Conservation (phyloP, 2,113 vertebrate genomes). For the Chaetops frenatus region DNA sequence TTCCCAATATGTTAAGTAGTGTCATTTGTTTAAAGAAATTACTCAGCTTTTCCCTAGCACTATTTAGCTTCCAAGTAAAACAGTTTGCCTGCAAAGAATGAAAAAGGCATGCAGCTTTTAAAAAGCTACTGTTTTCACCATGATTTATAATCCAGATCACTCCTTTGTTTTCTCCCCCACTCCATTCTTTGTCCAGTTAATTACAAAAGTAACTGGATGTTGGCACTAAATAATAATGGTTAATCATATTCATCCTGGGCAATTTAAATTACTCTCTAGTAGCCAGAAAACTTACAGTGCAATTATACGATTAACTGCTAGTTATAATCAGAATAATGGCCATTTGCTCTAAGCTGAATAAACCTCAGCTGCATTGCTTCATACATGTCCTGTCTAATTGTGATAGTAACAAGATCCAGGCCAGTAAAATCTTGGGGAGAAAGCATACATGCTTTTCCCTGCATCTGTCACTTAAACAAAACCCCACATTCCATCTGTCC, state of each 20-base stretch:
- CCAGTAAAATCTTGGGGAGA: slow-evolving; percentile 45
- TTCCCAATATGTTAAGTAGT: slow-evolving; percentile 40
- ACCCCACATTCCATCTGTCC: slow-evolving; percentile 56
- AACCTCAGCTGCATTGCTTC: slow-evolving; percentile 53
- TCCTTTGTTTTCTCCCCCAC: slow-evolving; percentile 43
- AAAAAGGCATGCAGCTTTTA: slow-evolving; percentile 36
- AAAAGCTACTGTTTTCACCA: slow-evolving; percentile 63
- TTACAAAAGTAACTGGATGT: slow-evolving; percentile 67
- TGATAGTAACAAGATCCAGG: slow-evolving; percentile 51
- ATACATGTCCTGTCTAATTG: slow-evolving; percentile 33
- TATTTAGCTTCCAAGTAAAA: slow-evolving; percentile 42
- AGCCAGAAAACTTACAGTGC: slow-evolving; percentile 64
- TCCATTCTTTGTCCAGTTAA: slow-evolving; percentile 59
- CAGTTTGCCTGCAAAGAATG: slow-evolving; percentile 20
- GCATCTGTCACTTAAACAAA: slow-evolving; percentile 56
- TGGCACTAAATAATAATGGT: slow-evolving; percentile 45
- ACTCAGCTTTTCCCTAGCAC: neutral
- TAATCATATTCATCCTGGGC: slow-evolving; percentile 49
- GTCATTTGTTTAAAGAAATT: slow-evolving; percentile 41
- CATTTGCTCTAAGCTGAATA: slow-evolving; percentile 64
- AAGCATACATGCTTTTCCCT: slow-evolving; percentile 52
- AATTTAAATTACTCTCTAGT: slow-evolving; percentile 61
- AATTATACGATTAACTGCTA: slow-evolving; percentile 71
- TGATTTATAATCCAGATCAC: slow-evolving; percentile 60
- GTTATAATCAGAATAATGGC: slow-evolving; percentile 60